Conservation (phyloP, 2,113 vertebrate species). For the Phaethornis superciliosus region DNA sequence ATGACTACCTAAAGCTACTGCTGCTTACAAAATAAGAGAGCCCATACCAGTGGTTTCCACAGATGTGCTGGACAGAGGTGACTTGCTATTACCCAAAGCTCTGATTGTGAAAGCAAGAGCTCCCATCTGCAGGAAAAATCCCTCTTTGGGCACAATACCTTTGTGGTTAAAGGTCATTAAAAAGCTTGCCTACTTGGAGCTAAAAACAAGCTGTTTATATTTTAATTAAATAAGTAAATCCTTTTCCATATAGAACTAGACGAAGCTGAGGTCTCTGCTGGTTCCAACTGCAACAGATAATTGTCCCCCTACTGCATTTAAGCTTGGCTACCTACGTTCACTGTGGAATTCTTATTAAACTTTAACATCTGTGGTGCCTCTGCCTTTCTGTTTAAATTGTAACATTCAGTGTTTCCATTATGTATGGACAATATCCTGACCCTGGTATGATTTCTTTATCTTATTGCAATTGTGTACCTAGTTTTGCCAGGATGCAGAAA, state of each 20-base stretch:
- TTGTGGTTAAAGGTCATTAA: background rate
- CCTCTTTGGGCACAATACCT: background rate
- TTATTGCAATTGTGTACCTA: background rate
- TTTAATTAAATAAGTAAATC: background rate
- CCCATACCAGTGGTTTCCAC: background rate
- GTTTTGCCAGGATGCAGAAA: background rate
- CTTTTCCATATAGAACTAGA: background rate
- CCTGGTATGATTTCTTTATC: background rate
- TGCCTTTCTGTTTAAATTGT: background rate
- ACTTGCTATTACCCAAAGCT: background rate
- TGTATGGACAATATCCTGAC: fast-evolving
- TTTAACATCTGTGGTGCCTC: background rate
- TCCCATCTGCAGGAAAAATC: background rate
- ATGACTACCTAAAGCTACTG: background rate
- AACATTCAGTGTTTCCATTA: background rate
- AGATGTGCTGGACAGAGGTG: background rate
- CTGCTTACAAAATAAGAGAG: background rate
- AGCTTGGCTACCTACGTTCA: background rate
- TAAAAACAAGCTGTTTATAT: background rate
- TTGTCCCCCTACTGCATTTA: background rate
- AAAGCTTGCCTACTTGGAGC: background rate
- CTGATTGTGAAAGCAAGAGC: background rate
- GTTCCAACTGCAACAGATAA: background rate
- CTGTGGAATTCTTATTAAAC: background rate
- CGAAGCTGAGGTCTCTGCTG: background rate